Evolutionary conservation across 2,888 invertebrate genomes (phyloP), one percentile per base, ranked within the genome.

Genomic region (Parnassius apollo): DNA sequence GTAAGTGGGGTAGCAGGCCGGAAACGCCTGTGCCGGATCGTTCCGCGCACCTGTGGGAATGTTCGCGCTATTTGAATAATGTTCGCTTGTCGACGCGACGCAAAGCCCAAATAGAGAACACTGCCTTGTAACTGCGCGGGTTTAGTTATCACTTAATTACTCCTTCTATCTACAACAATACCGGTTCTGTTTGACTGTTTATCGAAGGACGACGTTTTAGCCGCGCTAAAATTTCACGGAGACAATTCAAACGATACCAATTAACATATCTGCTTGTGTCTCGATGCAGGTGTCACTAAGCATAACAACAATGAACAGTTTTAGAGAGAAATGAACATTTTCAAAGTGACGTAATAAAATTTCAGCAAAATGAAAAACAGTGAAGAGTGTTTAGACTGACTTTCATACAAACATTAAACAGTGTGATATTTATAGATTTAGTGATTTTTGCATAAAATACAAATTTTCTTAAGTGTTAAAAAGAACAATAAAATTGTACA

Each of bases 291-390:
- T 83, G 80, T 75, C 71, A 74, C 71, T 74, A 46, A 52, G 45
- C 69, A 71, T 71, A 77, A 72, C 74, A 74, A 80, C 77, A 77
- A 80, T 86, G 81, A 80, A 78, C 79, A 78, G 75, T 73, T 71
- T 71, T 68, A 66, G 65, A 71, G 72, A 75, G 70, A 75, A 70
- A 81, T 75, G 75, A 82, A 78, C 79, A 72, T 78, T 81, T 82
- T 72, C 63, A 83, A 72, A 69, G 83, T 86, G 78, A 88, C 86
- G 83, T 89, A 81, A 89, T 77, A 78, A 13, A 77, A 74, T 69
- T 69, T 58, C 68, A 66, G 64, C 88, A 91, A 90, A 88, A 91
- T 91, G 91, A 91, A 91, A 86, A 91, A 91, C 82, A 88, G 91
- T 75, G 91, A 91, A 74, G 91, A 91, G 86, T 91, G 91, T 88